These are phyloP conservation scores for Pararge aegeria DNA, from an alignment of 1,140 invertebrate genomes.

Conservation along the genomic window DNA sequence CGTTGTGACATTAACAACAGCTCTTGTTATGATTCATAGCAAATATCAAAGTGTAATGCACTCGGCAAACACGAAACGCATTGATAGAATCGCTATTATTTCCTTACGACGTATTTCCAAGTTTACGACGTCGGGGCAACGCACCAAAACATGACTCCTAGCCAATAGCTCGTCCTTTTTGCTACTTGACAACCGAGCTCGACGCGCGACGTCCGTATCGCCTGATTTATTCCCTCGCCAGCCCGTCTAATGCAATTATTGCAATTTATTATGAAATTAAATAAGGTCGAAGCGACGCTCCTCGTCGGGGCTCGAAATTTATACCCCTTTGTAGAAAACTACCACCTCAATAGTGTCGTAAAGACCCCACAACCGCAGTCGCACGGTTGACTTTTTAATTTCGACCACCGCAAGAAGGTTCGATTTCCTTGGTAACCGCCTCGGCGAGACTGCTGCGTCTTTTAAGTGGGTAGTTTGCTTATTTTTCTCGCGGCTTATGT, in stretches of 20 bases:
- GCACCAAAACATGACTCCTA: conserved; percentile 42
- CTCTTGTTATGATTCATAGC: conserved; percentile 37
- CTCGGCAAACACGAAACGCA: conserved; percentile 38
- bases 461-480: conserved; percentile 75
- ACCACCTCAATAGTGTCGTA: conserved; percentile 36
- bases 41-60: conserved; percentile 40
- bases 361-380: conserved; percentile 38
- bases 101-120: conserved; percentile 40
- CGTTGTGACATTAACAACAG: conserved; percentile 35
- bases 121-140: conserved; percentile 43
- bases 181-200: conserved; percentile 44
- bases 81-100: conserved; percentile 48
- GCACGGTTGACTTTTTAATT: conserved; percentile 59
- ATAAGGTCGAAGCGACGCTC: conserved; percentile 65
- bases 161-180: conserved; percentile 40
- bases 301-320: conserved; percentile 56
- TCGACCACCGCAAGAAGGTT: conserved; percentile 44
- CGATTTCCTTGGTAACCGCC: conserved; percentile 31
- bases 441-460: conserved; percentile 29
- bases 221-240: conserved; percentile 62
- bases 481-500: conserved; percentile 74
- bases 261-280: conserved; percentile 79
- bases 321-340: conserved; percentile 69
- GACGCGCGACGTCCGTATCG: conserved; percentile 43
- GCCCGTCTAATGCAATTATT: conserved; percentile 73